These are phyloP conservation scores for Meiosimyza decipiens DNA, from an alignment of 2,888 invertebrate species.

Conservation along the genomic window DNA sequence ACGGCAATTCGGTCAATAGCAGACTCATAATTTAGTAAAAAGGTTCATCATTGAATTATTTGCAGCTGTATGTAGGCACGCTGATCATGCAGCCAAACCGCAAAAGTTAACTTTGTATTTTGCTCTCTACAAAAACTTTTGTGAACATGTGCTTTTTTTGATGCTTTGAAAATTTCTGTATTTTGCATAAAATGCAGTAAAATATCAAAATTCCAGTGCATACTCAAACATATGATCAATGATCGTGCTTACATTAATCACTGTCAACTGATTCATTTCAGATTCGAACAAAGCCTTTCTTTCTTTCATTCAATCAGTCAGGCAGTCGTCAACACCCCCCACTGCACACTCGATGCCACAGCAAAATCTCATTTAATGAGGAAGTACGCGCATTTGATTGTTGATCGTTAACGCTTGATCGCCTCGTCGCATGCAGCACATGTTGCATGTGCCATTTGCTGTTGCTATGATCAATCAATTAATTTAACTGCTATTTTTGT, in stretches of 20 bases:
- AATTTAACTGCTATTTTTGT: slow-evolving; percentile 47
- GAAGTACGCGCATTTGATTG: slow-evolving; percentile 33
- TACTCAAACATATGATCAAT: slow-evolving; percentile 1
- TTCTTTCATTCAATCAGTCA: slow-evolving; percentile 1
- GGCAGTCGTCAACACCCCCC: not conserved
- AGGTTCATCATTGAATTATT: not conserved
- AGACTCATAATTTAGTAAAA: no score
- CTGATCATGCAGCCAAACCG: not conserved
- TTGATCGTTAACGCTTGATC: slow-evolving; percentile 8
- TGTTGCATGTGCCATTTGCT: slow-evolving; percentile 12
- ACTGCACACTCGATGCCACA: not conserved
- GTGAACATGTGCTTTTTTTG: no score
- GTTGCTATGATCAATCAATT: slow-evolving; percentile 57
- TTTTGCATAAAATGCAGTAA: not conserved
- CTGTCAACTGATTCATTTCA: slow-evolving; percentile 48
- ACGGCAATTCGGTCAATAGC: no score
- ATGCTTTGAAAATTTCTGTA: not conserved
- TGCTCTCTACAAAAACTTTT: not conserved
- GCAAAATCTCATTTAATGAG: slow-evolving; percentile 36
- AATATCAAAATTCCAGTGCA: slow-evolving; percentile 14
- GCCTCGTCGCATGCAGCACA: not conserved
- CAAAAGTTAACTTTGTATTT: not conserved
- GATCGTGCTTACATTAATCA: slow-evolving; percentile 51
- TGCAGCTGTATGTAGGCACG: not conserved
- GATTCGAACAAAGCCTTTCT: slow-evolving; percentile 3